Conservation (phyloP, 2,113 vertebrate species). For the Athene cunicularia region DNA sequence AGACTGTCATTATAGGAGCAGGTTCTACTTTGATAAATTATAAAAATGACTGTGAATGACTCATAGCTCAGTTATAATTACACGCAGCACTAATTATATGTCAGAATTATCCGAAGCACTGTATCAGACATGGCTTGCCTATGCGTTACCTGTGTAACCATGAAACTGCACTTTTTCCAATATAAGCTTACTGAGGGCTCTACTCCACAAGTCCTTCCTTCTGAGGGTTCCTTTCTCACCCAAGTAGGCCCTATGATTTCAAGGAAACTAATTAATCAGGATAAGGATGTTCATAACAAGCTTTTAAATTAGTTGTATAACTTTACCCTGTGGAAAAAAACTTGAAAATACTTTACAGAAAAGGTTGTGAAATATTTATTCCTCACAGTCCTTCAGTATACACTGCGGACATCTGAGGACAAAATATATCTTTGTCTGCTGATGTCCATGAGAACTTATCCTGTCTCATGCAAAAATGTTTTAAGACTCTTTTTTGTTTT, state of each 20-base stretch:
- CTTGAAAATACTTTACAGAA: background rate
- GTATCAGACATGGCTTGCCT: background rate
- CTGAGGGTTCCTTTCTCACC: background rate
- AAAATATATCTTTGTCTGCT: background rate
- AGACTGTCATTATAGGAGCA: background rate
- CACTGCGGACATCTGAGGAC: background rate
- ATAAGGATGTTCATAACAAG: background rate
- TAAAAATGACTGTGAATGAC: background rate
- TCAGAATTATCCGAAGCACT: background rate
- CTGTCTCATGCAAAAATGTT: background rate
- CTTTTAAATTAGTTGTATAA: background rate
- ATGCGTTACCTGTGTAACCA: background rate
- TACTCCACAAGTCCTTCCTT: background rate
- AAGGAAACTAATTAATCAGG: background rate
- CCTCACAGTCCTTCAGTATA: background rate
- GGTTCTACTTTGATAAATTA: background rate
- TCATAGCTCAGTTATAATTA: conserved; percentile 15
- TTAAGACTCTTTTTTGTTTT: background rate
- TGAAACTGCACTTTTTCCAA: background rate
- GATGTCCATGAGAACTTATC: background rate
- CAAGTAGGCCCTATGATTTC: background rate
- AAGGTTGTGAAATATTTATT: background rate
- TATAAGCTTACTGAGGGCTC: background rate
- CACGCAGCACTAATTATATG: background rate
- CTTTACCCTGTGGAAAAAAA: background rate